phyloP scores from a whole-genome alignment of 2,888 invertebrate species.

The Toxonevra muliebris region DNA sequence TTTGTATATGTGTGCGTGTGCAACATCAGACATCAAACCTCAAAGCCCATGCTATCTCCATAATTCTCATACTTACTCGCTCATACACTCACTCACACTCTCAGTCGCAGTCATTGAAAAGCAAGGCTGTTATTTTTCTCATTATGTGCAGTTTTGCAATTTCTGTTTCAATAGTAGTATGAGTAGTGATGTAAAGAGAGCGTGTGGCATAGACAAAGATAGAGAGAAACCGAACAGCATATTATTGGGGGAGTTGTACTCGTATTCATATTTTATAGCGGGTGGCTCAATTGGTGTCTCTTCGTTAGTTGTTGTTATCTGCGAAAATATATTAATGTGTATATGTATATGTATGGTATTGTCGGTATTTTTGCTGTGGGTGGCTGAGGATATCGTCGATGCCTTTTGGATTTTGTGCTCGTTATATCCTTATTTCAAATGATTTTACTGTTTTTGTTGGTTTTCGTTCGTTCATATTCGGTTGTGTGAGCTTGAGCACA shows the following conservation, averaged over 20 bases:
- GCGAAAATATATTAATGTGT: too few species aligned
- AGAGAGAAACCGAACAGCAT: too few species aligned
- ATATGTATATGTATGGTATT: not conserved
- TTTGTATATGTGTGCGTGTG: not conserved
- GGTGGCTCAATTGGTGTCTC: not conserved
- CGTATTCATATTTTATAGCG: too few species aligned
- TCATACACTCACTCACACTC: not conserved
- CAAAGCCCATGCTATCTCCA: too few species aligned
- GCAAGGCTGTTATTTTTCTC: not conserved
- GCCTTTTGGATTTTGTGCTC: not conserved
- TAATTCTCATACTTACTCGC: too few species aligned
- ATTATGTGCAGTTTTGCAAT: slow-evolving; percentile 1
- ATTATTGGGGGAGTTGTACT: too few species aligned
- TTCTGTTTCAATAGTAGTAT: too few species aligned
- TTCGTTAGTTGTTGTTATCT: not conserved
- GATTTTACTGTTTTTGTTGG: slow-evolving; percentile 16
- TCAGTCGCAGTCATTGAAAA: not conserved
- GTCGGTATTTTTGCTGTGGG: slow-evolving; percentile 7
- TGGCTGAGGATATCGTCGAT: not conserved
- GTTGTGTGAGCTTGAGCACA: not conserved
- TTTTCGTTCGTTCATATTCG: not conserved
- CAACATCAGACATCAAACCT: too few species aligned
- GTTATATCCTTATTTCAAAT: slow-evolving; percentile 9
- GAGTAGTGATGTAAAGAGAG: too few species aligned
- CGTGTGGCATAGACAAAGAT: too few species aligned